Evolutionary conservation across 2,797 vertebrate genomes (phyloP).

Genomic region (Hypotaenidia philippensis): DNA sequence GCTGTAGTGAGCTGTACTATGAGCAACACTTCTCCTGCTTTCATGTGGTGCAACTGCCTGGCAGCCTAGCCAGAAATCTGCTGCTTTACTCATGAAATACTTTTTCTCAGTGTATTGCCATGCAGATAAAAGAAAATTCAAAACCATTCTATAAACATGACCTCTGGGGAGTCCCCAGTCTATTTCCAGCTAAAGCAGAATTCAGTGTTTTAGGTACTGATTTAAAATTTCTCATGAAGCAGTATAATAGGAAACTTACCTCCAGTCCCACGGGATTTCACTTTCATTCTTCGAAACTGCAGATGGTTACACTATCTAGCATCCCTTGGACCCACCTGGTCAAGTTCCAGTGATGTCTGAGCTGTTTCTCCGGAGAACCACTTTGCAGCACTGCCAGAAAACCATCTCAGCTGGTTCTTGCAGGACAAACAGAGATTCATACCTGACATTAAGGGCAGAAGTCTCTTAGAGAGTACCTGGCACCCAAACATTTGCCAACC

Average conservation of each 20-base stretch:
- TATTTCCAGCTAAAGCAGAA: not conserved
- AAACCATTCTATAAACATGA: not conserved
- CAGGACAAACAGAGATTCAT: not conserved
- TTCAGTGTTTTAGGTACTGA: not conserved
- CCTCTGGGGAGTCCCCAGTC: not conserved
- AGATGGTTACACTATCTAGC: not conserved
- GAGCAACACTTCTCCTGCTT: not conserved
- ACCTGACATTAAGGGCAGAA: not conserved
- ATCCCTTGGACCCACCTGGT: not conserved
- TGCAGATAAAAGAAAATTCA: constrained; percentile 35
- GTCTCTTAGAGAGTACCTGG: not conserved
- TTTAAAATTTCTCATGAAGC: not conserved
- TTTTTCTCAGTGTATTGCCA: not conserved
- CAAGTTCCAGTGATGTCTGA: not conserved
- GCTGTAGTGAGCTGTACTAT: not conserved
- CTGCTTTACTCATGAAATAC: not conserved
- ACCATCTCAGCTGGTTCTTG: not conserved
- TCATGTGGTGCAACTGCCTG: not conserved
- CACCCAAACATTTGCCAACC: not conserved
- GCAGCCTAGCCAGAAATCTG: constrained; percentile 14
- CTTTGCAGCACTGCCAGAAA: not conserved
- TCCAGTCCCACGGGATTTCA: not conserved
- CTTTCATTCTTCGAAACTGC: not conserved
- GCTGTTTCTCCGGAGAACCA: not conserved
- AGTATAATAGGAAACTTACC: not conserved